Percentiles rank a stretch among this genome's conserved stretches.
These are phyloP conservation scores for Pachypanchax playfairii DNA, from an alignment of 2,113 vertebrate genomes.

Conservation along the genomic window DNA sequence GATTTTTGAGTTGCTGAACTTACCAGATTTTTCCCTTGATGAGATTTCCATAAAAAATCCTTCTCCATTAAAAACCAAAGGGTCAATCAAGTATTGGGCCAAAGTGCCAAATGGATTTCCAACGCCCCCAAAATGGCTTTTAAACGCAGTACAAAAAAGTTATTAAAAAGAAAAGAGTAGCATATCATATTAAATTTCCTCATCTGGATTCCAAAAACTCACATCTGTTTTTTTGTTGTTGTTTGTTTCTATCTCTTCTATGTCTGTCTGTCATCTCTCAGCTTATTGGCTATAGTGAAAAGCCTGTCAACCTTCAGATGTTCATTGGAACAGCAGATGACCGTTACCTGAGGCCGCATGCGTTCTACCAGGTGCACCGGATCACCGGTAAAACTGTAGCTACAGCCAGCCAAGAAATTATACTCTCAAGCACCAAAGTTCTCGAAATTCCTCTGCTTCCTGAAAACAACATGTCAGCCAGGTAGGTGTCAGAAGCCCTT, in stretches of 20 bases:
- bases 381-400: constrained; percentile 99
- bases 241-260: constrained; percentile 33
- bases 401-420: constrained; percentile 95
- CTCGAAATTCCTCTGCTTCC: constrained; percentile 97
- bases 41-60: background rate
- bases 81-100: constrained; percentile 22
- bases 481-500: constrained; percentile 78
- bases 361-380: constrained; percentile 98
- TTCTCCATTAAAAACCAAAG: background rate
- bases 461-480: constrained; percentile 97
- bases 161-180: constrained; percentile 42
- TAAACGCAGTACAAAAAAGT: constrained; percentile 54
- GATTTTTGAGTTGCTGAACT: background rate
- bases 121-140: constrained; percentile 56
- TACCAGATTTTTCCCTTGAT: background rate
- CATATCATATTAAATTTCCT: constrained; percentile 52
- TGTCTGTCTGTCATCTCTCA: constrained; percentile 72
- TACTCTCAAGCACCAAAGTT: constrained; percentile 94
- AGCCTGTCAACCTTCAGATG: constrained; percentile 96
- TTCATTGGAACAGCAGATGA: constrained; percentile 99
- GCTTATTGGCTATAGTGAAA: constrained; percentile 95
- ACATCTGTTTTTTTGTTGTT: constrained; percentile 47
- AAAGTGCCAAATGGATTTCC: constrained; percentile 58
- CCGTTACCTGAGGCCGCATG: constrained; percentile 94
- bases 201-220: constrained; percentile 36